phyloP scores from a whole-genome alignment of 2,797 vertebrate genomes.

The Synaphobranchus kaupii region DNA sequence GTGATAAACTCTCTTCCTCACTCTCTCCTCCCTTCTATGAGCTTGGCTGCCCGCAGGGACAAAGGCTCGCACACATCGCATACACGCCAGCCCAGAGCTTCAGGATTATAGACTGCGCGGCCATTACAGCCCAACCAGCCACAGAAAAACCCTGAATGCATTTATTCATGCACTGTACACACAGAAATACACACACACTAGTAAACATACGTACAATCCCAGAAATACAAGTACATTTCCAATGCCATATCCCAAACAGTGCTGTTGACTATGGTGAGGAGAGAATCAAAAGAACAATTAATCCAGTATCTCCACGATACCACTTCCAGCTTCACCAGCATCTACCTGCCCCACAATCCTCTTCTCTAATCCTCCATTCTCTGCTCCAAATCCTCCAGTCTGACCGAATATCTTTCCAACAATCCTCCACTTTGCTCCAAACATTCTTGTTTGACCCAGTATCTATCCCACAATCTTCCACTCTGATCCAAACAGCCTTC shows the following conservation, averaged over 20 bases:
- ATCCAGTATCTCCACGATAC: not conserved
- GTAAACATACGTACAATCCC: not conserved
- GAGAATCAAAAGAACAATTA: not conserved
- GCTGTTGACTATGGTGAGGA: not conserved
- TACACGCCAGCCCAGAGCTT: conserved; percentile 20
- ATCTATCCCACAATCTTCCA: not conserved
- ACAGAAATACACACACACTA: not conserved
- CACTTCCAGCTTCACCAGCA: not conserved
- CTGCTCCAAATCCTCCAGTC: not conserved
- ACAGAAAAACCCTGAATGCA: not conserved
- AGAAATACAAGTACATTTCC: not conserved
- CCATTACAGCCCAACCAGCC: conserved; percentile 1
- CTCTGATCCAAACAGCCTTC: not conserved
- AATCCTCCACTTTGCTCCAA: not conserved
- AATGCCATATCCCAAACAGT: not conserved
- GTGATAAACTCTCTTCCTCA: conserved; percentile 35
- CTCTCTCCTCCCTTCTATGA: conserved; percentile 4
- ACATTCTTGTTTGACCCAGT: not conserved
- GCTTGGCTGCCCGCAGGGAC: conserved; percentile 39
- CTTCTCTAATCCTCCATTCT: not conserved
- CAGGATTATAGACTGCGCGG: conserved; percentile 37
- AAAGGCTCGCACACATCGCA: conserved; percentile 30
- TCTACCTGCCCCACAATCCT: not conserved
- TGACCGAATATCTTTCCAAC: not conserved
- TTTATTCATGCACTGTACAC: not conserved